Evolutionary conservation across 2,113 vertebrate genomes (phyloP), one percentile per base, ranked within the genome.

Genomic region (Vimba vimba): DNA sequence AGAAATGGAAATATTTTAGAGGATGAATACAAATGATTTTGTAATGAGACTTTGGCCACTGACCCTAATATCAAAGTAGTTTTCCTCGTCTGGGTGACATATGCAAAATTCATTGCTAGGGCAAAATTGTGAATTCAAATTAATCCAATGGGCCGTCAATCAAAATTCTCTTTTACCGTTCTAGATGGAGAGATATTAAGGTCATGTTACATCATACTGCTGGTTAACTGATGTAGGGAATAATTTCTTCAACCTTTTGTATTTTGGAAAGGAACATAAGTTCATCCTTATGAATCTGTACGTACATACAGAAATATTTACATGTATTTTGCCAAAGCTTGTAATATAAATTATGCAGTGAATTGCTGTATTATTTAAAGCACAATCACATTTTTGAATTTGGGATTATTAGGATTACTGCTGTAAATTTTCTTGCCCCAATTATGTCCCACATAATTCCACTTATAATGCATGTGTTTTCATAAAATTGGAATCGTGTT

Each of bases 21-120:
- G 19, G 27, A 85, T 25, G 47, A 50, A 52, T 68, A 57, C 30
- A 47, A 79, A 73, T 87, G 13, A 83, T 78, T 55, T 57, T 33
- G 7, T 80, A 79, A 87, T 39, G 36, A 75, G 47, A 36, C 57
- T 82, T n/a, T 60, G 62, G 19, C 73, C 74, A 50, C 57, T 79
- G 86, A 84, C 81, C 81, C 33, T 52, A 69, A 71, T 76, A 43
- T 68, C 50, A 27, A 25, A 52, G 60, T 19, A 45, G 84, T 59
- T 8, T 33, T 75, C n/a, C 62, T 25, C 25, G 43, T 43, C 60
- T 27, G 47, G 60, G 59, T 75, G 33, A 76, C 57, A 62, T 47
- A 79, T 71, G 68, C 19, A 86, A 57, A 75, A 86, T 82, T 52
- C 50, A 21, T 36, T 74, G 33, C n/a, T 43, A 23, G 19, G 25